Base-by-base conservation (phyloP, 53 echinoderm and acorn worm genomes). In the Paelopatides confundens region DNA sequence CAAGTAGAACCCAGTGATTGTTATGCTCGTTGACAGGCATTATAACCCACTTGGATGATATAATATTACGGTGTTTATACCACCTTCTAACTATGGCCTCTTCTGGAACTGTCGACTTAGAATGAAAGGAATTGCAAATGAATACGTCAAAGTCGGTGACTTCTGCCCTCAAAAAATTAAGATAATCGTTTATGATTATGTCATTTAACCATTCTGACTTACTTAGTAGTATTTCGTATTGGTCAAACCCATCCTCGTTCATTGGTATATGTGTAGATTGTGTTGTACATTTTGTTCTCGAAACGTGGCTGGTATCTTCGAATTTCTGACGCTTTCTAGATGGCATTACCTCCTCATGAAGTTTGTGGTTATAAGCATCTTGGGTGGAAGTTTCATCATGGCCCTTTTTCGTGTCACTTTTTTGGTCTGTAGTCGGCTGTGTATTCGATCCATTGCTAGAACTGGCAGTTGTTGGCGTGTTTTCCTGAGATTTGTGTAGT, bases 111-210 rank as follows among this genome's bases (percentile, higher is more conserved):
- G 31, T 51, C 12, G 52, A 78, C 1, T 31, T 78, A 1, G 53
- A 13, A 1, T 78, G 78, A 18, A 78, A 78, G 15, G 78, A 50
- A 53, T 52, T 78, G 28, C 78, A 78, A 15, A 53, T 15, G 17
- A 78, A 78, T 51, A 51, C 31, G 8, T 52, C 12, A 17, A 31
- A 49, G 13, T 78, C 30, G 13, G 5, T 52, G 2, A 3, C 2
- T 32, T 50, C 17, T 11, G 10, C 12, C 11, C 51, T 10, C 1
- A 78, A 1, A 13, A 14, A 30, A 17, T 29, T 8, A 2, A 78
- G 7, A 15, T 6, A 78, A 51, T 78, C 78, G 32, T 78, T 78
- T 10, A 78, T 28, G 1, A 78, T 32, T 3, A 31, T 30, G 27
- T 78, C 78, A 30, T 78, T 51, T 21, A 78, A 12, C 78, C 33